These are phyloP conservation scores for Blera fallax DNA, from an alignment of 2,888 invertebrate species.

Conservation along the genomic window DNA sequence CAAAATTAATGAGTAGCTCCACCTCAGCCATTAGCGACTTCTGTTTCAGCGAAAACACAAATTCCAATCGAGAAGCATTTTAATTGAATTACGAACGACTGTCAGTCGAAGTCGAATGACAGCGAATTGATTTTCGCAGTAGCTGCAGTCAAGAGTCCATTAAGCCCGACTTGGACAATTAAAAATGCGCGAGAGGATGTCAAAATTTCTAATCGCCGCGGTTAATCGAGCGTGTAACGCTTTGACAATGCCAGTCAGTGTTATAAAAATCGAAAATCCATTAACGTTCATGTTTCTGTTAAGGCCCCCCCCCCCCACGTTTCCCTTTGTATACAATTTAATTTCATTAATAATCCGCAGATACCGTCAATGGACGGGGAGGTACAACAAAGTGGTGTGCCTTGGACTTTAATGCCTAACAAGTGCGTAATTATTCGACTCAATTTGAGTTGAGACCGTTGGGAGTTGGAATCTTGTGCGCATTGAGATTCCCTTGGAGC, in stretches of 20 bases:
- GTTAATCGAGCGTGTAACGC: slow-evolving; percentile 66
- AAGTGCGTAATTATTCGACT: slow-evolving; percentile 64
- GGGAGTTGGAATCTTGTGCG: not conserved
- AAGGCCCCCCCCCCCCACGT: not conserved
- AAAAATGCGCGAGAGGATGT: slow-evolving; percentile 44
- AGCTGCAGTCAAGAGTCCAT: slow-evolving; percentile 61
- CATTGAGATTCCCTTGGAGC: slow-evolving; percentile 7
- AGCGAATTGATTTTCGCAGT: slow-evolving; percentile 61
- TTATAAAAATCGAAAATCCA: slow-evolving; percentile 57
- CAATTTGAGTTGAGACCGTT: slow-evolving; percentile 42
- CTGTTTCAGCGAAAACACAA: slow-evolving; percentile 1
- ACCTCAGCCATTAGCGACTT: slow-evolving; percentile 13
- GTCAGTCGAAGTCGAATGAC: slow-evolving; percentile 43
- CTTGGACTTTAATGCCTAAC: slow-evolving; percentile 29
- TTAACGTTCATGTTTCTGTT: slow-evolving; percentile 49
- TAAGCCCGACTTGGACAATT: slow-evolving; percentile 46
- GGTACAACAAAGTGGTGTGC: slow-evolving; percentile 45
- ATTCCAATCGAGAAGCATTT: slow-evolving; percentile 25
- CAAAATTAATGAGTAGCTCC: slow-evolving; percentile 11
- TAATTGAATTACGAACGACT: slow-evolving; percentile 66
- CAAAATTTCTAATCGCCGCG: slow-evolving; percentile 59
- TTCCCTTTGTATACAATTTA: slow-evolving; percentile 57
- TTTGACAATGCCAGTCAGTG: slow-evolving; percentile 64
- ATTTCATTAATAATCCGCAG: slow-evolving; percentile 71
- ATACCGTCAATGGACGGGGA: slow-evolving; percentile 28